Evolutionary conservation across 2,797 vertebrate genomes (phyloP).

Genomic region (Gymnoscopelus microlampas): DNA sequence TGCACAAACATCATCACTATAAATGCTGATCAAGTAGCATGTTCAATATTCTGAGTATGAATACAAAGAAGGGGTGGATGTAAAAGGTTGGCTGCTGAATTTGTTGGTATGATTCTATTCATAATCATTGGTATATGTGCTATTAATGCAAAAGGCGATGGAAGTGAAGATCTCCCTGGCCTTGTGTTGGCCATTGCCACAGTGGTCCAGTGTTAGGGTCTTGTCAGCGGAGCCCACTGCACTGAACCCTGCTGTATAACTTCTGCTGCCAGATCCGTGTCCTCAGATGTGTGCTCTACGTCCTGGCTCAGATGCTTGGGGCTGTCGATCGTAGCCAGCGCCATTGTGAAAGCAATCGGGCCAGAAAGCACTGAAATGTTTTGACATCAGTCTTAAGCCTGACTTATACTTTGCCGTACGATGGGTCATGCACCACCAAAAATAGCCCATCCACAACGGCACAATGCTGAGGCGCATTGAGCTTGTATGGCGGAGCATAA

Average conservation of each 20-base stretch:
- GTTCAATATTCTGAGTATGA: background rate
- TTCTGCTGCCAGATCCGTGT: background rate
- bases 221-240: background rate
- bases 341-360: background rate
- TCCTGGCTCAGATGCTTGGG: background rate
- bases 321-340: background rate
- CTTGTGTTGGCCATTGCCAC: background rate
- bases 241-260: background rate
- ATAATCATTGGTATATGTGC: background rate
- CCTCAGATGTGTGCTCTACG: background rate
- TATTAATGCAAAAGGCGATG: background rate
- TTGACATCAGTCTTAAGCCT: background rate
- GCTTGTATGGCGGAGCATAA: too few species aligned
- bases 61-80: background rate
- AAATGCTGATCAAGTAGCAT: slow-evolving; percentile 7
- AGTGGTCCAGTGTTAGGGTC: background rate
- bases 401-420: too few species aligned
- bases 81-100: background rate
- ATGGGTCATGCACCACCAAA: too few species aligned
- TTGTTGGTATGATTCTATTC: background rate
- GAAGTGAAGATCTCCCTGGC: background rate
- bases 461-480: too few species aligned
- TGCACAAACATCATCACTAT: slow-evolving; percentile 22
- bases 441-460: too few species aligned
- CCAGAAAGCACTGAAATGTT: background rate